phyloP scores from a whole-genome alignment of 2,888 invertebrate species.

The Metacarcinus magister region DNA sequence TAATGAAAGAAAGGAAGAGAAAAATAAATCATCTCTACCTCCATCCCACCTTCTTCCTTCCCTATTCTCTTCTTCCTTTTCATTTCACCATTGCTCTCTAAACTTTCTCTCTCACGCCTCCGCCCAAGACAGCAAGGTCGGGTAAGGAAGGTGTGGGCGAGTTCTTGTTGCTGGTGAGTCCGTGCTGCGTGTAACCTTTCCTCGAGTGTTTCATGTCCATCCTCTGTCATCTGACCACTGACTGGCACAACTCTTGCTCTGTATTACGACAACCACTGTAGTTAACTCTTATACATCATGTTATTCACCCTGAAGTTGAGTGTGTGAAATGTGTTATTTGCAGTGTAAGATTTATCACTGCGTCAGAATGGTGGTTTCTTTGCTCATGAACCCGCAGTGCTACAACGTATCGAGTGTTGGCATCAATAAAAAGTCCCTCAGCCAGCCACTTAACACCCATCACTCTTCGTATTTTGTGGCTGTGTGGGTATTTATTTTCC shows the following conservation, averaged over 20 bases:
- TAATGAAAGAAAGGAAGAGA: background rate
- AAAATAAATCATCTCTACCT: background rate
- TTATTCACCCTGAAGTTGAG: constrained; percentile 15
- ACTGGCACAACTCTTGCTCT: background rate
- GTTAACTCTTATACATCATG: background rate
- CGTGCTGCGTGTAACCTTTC: background rate
- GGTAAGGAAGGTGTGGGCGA: background rate
- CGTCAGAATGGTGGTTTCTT: background rate
- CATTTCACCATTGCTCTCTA: constrained; percentile 14
- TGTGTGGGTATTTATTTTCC: background rate
- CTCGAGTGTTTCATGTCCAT: background rate
- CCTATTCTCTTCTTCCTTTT: background rate
- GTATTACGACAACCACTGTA: background rate
- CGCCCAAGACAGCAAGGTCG: background rate
- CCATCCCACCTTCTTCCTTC: background rate
- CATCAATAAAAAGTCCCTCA: constrained; percentile 4
- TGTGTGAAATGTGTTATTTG: constrained; percentile 8
- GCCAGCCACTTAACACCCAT: background rate
- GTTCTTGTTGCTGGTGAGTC: background rate
- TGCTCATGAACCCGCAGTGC: background rate
- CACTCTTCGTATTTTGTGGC: background rate
- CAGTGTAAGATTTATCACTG: background rate
- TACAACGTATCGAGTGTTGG: background rate
- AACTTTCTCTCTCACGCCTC: background rate
- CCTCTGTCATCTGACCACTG: background rate